Base-by-base conservation (phyloP, 2,888 invertebrate genomes). In the Microplitis manilae region DNA sequence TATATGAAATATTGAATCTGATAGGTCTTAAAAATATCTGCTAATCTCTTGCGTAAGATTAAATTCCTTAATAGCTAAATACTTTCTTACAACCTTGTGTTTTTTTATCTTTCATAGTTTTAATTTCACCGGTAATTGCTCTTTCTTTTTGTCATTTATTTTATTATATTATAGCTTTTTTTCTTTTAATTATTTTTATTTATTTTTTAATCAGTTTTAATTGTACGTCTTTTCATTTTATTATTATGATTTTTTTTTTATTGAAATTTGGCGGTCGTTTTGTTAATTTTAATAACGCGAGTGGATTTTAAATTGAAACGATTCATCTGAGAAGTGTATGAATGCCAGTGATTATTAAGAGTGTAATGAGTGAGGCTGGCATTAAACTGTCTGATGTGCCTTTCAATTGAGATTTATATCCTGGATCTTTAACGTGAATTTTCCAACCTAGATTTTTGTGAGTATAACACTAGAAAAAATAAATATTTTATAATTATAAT, bases 391-490 rank as follows among this genome's bases (percentile, higher is more conserved):
- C 7, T 41, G 9, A 5, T 20, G 73, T 30, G 30, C 40, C 73
- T 17, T 64, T 62, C 50, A 73, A 62, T 70, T 86, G 86, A 0
- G 89, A 88, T 77, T 89, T 89, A 82, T 90, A 90, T 7, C 95
- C 95, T 0, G 94, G 93, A 85, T 96, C 94, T 9, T 96, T 94
- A 2, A 97, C 95, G 89, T 96, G 94, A 84, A 97, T 97, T 90
- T 96, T 97, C 97, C 97, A 97, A 70, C 97, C 97, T 40, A 97
- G 91, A 89, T 96, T 95, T 82, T 94, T 95, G 91, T 97, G 97
- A n/a, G 95, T 94, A 91, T 96, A 97, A 90, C 97, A 97, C 97
- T 97, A 77, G 68, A 50, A 68, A 77, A 40, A 62, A 77, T 50
- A 30, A 70, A 68, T 59, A 62, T 38, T 77, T 15, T 38, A 41